Conservation (phyloP, 2,113 vertebrate species). For the Numida meleagris region DNA sequence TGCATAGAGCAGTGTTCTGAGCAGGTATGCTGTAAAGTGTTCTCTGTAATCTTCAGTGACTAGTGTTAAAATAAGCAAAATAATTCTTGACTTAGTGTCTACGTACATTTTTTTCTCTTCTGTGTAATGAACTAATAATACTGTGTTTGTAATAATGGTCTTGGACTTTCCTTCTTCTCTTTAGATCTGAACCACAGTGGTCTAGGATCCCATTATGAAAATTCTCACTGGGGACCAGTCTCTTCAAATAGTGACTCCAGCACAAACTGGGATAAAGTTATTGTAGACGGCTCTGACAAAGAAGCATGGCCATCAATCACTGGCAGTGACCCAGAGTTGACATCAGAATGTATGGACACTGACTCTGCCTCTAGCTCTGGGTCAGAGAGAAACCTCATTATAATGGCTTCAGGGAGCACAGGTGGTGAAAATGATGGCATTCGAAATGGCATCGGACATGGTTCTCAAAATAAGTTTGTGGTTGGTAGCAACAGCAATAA, state of each 20-base stretch:
- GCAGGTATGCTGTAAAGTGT: background rate
- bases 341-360: slow-evolving; percentile 95
- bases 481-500: slow-evolving; percentile 92
- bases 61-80: background rate
- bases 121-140: background rate
- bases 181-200: slow-evolving; percentile 91
- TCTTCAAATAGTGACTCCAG: slow-evolving; percentile 90
- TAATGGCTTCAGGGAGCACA: slow-evolving; percentile 84
- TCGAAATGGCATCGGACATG: slow-evolving; percentile 85
- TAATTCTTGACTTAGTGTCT: background rate
- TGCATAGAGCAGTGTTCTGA: background rate
- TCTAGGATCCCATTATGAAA: slow-evolving; percentile 96
- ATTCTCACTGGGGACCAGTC: slow-evolving; percentile 89
- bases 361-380: slow-evolving; percentile 92
- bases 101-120: background rate
- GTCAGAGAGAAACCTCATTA: slow-evolving; percentile 88
- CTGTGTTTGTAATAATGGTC: background rate
- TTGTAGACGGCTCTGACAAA: slow-evolving; percentile 89
- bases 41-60: background rate
- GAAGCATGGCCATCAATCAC: slow-evolving; percentile 88
- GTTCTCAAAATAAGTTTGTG: slow-evolving; percentile 84
- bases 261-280: slow-evolving; percentile 93
- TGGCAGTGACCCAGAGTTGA: slow-evolving; percentile 88
- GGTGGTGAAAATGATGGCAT: slow-evolving; percentile 85
- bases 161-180: slow-evolving; percentile 55